Base-by-base conservation (phyloP, 2,888 invertebrate species). In the Chymomyza fuscimana region DNA sequence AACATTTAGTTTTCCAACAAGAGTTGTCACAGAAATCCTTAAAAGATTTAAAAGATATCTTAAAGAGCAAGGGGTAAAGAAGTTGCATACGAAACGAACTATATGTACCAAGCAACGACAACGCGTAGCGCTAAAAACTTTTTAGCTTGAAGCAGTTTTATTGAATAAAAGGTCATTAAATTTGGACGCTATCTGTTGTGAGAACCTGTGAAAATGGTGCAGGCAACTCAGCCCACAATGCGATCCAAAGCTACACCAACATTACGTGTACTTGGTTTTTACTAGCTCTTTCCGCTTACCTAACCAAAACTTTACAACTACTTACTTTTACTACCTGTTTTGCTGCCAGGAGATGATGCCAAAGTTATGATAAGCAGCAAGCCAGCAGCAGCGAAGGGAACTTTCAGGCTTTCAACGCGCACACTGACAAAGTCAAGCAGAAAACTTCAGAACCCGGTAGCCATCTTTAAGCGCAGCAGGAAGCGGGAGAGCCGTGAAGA, bases 151-250 rank as follows among this genome's bases (percentile, higher is more conserved):
- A 75, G 87, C 81, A 77, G 83, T 82, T 88, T 85, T 82, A 85
- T 85, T 85, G 87, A 85, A 85, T 85, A 85, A 85, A 83, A 84
- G 88, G 79, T 88, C 85, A 85, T 85, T 85, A 85, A 88, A 85
- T 85, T 85, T 86, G 87, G 88, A 87, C 82, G 87, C 87, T 88
- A 85, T 85, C 85, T 88, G 77, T 77, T 74, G 82, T 77, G 79
- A 77, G 79, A 86, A 85, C 69, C 86, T 81, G 85, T 84, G 85
- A 82, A 84, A 85, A 77, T 77, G 76, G 61, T 69, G 77, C 73
- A 74, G 68, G 68, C 72, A 65, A 46, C 60, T 67, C 61, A 58
- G 16, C n/a, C 51, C 63, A 56, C 25, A 52, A 72, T 19, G 61
- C 63, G 50, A 22, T 15, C 40, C 10, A 19, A 16, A 63, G 29